Percentiles rank a stretch among this genome's conserved stretches.
phyloP scores from a whole-genome alignment of 2,113 vertebrate species.

The Cygnus buccinator region DNA sequence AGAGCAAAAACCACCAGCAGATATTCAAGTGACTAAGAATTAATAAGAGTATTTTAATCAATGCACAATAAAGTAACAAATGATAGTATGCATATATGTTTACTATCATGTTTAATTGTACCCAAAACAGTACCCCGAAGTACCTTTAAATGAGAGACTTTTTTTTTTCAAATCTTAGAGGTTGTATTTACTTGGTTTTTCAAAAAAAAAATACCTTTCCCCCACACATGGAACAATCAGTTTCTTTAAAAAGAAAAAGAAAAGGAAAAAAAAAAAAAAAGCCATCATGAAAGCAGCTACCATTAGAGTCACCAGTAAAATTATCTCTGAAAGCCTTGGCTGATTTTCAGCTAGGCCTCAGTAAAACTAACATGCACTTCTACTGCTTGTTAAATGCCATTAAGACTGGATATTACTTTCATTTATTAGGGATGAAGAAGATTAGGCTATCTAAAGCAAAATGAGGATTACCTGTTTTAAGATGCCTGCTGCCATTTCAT shows the following conservation, averaged over 20 bases:
- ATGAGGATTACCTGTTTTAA: constrained; percentile 90
- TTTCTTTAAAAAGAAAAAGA: neutral
- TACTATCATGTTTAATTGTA: neutral
- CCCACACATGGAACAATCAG: neutral
- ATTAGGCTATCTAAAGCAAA: neutral
- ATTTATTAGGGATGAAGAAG: neutral
- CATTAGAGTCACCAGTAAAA: neutral
- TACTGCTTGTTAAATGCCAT: neutral
- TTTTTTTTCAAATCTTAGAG: neutral
- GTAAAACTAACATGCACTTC: neutral
- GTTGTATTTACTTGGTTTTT: neutral
- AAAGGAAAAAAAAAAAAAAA: neutral
- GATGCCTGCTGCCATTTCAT: constrained; percentile 97
- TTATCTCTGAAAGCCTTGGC: neutral
- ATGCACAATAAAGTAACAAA: neutral
- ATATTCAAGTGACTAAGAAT: neutral
- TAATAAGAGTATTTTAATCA: neutral
- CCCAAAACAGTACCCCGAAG: fast-evolving
- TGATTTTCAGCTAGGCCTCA: neutral
- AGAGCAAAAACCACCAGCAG: neutral
- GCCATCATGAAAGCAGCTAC: constrained; percentile 4
- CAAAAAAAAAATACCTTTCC: neutral
- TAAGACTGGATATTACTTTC: neutral
- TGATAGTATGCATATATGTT: fast-evolving
- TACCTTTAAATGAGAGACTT: neutral